These are phyloP conservation scores for Ursus arctos DNA, from an alignment of 2,113 vertebrate species.

Conservation along the genomic window DNA sequence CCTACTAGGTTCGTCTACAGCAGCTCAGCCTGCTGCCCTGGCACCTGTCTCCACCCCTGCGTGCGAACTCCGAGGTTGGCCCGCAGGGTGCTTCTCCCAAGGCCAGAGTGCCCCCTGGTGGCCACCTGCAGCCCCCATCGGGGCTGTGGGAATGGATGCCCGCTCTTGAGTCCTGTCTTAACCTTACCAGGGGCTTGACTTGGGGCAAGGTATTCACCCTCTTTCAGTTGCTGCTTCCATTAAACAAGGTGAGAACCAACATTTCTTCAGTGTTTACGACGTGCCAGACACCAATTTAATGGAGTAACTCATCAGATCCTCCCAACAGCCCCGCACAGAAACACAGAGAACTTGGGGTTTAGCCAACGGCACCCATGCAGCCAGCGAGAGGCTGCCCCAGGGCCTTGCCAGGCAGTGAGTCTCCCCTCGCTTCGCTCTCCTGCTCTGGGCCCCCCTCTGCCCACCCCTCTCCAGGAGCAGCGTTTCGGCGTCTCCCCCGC, in stretches of 20 bases:
- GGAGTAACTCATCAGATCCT: background rate
- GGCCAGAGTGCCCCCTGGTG: constrained; percentile 19
- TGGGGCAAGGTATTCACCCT: background rate
- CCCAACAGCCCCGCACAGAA: background rate
- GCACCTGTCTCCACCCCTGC: fast-evolving
- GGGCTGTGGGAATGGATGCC: background rate
- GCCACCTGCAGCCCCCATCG: fast-evolving
- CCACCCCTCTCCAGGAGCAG: background rate
- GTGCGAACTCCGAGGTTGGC: fast-evolving
- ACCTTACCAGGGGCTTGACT: background rate
- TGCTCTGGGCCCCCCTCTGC: background rate
- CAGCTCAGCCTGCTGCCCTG: fast-evolving
- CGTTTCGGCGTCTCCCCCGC: too few species aligned
- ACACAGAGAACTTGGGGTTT: background rate
- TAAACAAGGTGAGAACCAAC: background rate
- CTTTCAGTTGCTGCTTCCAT: background rate
- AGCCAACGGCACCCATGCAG: background rate
- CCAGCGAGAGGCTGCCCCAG: background rate
- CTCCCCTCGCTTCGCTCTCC: fast-evolving
- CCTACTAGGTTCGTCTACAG: background rate
- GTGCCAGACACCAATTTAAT: background rate
- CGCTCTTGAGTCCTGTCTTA: fast-evolving
- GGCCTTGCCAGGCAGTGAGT: fast-evolving
- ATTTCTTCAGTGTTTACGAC: background rate
- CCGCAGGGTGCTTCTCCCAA: background rate